Conservation (phyloP, 2,797 vertebrate species). For the Micropoecilia bifurca region DNA sequence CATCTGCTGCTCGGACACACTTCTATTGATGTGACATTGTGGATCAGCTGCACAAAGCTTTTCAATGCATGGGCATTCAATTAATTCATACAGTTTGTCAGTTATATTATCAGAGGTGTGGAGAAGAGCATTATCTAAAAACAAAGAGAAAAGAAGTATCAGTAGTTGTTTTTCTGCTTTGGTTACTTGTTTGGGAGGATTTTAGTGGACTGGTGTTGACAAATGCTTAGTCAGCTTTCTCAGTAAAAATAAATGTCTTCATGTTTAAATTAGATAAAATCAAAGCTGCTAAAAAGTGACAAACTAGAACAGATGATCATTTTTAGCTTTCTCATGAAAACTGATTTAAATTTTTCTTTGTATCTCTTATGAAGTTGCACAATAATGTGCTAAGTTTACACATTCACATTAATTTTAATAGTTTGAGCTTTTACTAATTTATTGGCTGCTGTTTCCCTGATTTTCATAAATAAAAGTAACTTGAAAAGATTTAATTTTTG, state of each 20-base stretch:
- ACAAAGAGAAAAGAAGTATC: background rate
- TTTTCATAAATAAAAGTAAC: background rate
- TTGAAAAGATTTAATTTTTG: background rate
- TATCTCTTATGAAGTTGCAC: background rate
- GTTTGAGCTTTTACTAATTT: background rate
- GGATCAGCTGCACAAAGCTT: conserved; percentile 1
- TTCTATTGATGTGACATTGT: conserved; percentile 3
- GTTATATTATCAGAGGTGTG: background rate
- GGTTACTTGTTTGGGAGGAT: background rate
- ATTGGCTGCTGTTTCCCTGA: background rate
- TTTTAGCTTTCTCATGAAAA: background rate
- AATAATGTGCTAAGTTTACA: background rate
- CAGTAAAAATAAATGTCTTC: background rate
- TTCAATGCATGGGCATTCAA: conserved; percentile 1
- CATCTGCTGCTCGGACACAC: background rate
- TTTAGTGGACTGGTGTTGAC: background rate
- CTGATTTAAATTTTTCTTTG: background rate
- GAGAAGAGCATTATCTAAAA: background rate
- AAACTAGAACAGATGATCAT: background rate
- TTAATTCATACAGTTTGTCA: background rate
- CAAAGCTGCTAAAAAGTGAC: background rate
- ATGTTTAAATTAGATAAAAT: background rate
- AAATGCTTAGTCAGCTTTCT: too few relatives aligned
- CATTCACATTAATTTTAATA: too few relatives aligned
- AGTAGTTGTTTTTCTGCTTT: background rate